Evolutionary conservation across 1,140 invertebrate genomes (phyloP), one percentile per base, ranked within the genome.

Genomic region (Penaeus indicus): DNA sequence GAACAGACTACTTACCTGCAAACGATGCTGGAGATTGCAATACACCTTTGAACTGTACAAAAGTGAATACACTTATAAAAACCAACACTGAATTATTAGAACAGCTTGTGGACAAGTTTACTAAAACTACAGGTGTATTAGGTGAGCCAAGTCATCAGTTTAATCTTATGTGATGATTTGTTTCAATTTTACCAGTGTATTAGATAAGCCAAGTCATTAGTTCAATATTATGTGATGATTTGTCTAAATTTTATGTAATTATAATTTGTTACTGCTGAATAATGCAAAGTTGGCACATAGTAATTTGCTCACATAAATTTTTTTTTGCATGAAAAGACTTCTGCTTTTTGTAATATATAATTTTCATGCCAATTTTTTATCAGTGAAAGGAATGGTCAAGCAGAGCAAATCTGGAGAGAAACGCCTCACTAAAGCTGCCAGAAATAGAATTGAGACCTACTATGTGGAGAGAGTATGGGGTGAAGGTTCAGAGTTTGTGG

Each of bases 311-410:
- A 22, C 42, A n/a, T 38, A 13, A 25, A 82, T 47, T 19, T 54
- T 19, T 19, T 13, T 82, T 42, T 69, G 27, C n/a, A 32, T 47
- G 19, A n/a, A 25, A 38, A 27, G 19, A 8, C 25, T 16, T 11
- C 19, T 60, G 47, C 16, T 47, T 38, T 42, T 22, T 47, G 60
- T 22, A 27, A 38, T 16, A 1, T 2, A 27, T 54, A n/a, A 18
- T 60, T 38, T n/a, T 32, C 38, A 42, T 18, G 21, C 61, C 3
- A 2, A 21, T 72, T 21, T 77, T 10, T 8, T 84, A 69, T 19
- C 85, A 90, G 89, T 90, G 61, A 85, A 87, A 79, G 85, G 82
- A 42, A 90, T 90, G 89, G 63, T 90, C 16, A 90, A 90, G 75
- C 81, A 84, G 38, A 88, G 85, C 54, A 90, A 90, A 63, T 72